These are phyloP conservation scores for Poecilia velifera DNA, from an alignment of 2,797 vertebrate species.

Conservation along the genomic window DNA sequence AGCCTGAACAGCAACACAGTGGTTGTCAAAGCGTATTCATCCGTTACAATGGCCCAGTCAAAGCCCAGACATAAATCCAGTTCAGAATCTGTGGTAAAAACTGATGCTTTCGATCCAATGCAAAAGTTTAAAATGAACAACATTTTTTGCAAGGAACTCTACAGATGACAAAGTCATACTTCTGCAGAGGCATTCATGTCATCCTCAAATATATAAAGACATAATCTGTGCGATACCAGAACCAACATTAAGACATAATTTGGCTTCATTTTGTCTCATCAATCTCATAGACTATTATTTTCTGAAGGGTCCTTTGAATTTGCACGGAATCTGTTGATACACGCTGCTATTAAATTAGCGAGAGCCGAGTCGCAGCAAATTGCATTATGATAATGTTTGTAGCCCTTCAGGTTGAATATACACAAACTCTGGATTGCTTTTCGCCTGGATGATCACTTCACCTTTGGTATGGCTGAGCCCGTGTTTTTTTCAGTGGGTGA, in stretches of 20 bases:
- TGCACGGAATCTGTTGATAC: constrained; percentile 48
- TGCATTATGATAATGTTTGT: constrained; percentile 69
- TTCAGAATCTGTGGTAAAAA: background rate
- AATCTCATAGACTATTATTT: constrained; percentile 26
- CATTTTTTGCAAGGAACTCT: background rate
- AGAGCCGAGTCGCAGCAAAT: constrained; percentile 49
- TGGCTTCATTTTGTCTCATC: background rate
- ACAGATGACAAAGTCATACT: background rate
- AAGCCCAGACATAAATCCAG: background rate
- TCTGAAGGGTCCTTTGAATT: constrained; percentile 31
- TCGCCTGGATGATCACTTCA: constrained; percentile 68
- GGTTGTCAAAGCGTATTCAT: background rate
- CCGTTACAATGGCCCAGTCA: background rate
- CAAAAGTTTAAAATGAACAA: background rate
- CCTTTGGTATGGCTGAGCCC: constrained; percentile 65
- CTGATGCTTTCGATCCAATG: background rate
- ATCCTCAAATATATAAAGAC: background rate
- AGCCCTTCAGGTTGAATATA: constrained; percentile 48
- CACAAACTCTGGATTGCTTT: constrained; percentile 50
- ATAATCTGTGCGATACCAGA: background rate
- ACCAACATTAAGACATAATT: background rate
- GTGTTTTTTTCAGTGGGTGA: constrained; percentile 59
- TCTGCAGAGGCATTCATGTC: background rate
- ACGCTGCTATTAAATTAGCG: constrained; percentile 54
- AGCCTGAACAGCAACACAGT: background rate